phyloP scores from a whole-genome alignment of 2,888 invertebrate genomes.

The Drosophila cyrtoloma region DNA sequence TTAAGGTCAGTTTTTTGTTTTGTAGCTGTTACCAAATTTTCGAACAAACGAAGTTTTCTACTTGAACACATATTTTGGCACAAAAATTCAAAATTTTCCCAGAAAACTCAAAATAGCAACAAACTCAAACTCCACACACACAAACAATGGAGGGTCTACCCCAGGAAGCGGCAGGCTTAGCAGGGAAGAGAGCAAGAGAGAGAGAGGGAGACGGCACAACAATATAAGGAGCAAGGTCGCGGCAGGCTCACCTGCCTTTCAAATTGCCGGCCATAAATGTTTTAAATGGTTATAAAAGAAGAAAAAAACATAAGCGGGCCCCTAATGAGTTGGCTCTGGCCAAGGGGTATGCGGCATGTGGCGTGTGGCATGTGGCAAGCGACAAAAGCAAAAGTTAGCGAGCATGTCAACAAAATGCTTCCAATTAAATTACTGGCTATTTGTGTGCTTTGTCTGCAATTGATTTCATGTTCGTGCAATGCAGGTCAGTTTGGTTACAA shows the following conservation, averaged over 20 bases:
- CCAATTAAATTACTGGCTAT: slow-evolving; percentile 36
- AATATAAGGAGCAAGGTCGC: slow-evolving; percentile 67
- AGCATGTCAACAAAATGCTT: slow-evolving; percentile 47
- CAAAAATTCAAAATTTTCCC: slow-evolving; percentile 2
- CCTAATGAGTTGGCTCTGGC: slow-evolving; percentile 39
- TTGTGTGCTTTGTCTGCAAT: slow-evolving; percentile 54
- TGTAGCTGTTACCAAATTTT: background rate
- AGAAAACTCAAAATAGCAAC: slow-evolving; percentile 60
- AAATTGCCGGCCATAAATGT: slow-evolving; percentile 74
- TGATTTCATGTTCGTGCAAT: slow-evolving; percentile 41
- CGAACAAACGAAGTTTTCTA: background rate
- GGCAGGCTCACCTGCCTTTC: slow-evolving; percentile 67
- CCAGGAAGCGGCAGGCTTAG: background rate
- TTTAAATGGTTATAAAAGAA: slow-evolving; percentile 74
- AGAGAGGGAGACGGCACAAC: background rate
- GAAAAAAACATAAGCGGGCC: slow-evolving; percentile 35
- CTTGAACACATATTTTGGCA: background rate
- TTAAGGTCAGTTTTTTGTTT: background rate
- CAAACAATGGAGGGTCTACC: background rate
- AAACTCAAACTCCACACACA: slow-evolving; percentile 19
- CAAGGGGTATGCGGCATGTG: background rate
- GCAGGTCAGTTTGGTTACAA: slow-evolving; percentile 21
- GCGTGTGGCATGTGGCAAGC: slow-evolving; percentile 5
- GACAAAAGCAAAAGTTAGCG: slow-evolving; percentile 34
- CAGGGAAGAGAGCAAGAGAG: background rate